Conservation (phyloP, 2,113 vertebrate genomes). For the Ceyx cyanopectus region DNA sequence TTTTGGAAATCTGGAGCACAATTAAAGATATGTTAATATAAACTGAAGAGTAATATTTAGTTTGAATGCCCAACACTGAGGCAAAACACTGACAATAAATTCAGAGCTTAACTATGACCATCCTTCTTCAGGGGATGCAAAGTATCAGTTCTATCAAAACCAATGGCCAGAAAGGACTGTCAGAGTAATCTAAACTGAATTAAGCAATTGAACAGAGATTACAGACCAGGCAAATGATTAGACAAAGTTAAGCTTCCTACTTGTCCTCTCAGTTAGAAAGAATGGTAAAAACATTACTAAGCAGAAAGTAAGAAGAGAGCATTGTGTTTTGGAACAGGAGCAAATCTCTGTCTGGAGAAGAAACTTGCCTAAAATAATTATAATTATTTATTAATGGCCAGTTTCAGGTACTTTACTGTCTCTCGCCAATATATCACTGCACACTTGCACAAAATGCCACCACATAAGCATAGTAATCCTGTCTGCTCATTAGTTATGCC, state of each 20-base stretch:
- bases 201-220: conserved; percentile 39
- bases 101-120: not conserved
- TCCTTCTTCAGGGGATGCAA: not conserved
- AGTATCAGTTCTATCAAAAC: conserved; percentile 22
- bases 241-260: not conserved
- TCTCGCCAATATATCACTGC: not conserved
- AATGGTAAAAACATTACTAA: not conserved
- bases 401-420: not conserved
- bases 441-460: not conserved
- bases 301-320: not conserved
- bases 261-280: not conserved
- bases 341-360: not conserved
- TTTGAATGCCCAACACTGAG: not conserved
- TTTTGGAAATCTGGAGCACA: not conserved
- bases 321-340: not conserved
- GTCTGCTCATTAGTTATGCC: conserved; percentile 24
- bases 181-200: conserved; percentile 39
- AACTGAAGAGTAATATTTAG: not conserved
- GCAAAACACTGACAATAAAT: not conserved
- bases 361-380: not conserved
- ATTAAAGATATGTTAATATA: not conserved
- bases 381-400: not conserved
- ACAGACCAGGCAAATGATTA: conserved; percentile 40
- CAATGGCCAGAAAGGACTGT: conserved; percentile 25
- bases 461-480: not conserved